Evolutionary conservation across 2,888 invertebrate species (phyloP).

Genomic region (Chorisops tibialis): DNA sequence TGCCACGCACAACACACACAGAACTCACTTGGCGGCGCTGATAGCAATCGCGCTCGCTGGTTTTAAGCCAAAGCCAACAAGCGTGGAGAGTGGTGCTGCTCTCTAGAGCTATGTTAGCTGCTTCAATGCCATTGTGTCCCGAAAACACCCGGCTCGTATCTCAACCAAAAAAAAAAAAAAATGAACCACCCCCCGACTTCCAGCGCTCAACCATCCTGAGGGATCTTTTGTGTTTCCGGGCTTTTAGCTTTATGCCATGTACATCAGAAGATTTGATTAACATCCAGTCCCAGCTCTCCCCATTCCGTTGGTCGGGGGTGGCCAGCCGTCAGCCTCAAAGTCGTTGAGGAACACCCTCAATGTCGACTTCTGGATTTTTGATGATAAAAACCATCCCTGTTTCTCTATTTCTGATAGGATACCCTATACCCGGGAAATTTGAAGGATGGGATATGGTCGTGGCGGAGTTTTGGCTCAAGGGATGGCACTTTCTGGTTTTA

Average conservation of each 20-base stretch:
- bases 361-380: slow-evolving; percentile 6
- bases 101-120: not conserved
- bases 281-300: slow-evolving; percentile 23
- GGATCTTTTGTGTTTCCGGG: slow-evolving; percentile 29
- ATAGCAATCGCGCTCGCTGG: slow-evolving; percentile 31
- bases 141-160: not conserved
- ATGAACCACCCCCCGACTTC: slow-evolving; percentile 15
- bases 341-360: slow-evolving; percentile 5
- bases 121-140: not conserved
- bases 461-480: slow-evolving; percentile 12
- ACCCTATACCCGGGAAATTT: not conserved
- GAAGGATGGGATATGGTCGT: not conserved
- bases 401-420: slow-evolving; percentile 4
- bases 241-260: slow-evolving; percentile 31
- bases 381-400: slow-evolving; percentile 16
- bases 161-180: slow-evolving; percentile 10
- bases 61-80: slow-evolving; percentile 18
- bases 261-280: slow-evolving; percentile 33
- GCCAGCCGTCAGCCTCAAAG: not conserved
- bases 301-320: slow-evolving; percentile 5
- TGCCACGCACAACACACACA: slow-evolving; percentile 25
- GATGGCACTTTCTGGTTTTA: slow-evolving; percentile 23
- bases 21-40: slow-evolving; percentile 16
- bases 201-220: slow-evolving; percentile 27
- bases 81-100: not conserved